Evolutionary conservation across 2,113 vertebrate species (phyloP).

Genomic region (Brachyistius frenatus): DNA sequence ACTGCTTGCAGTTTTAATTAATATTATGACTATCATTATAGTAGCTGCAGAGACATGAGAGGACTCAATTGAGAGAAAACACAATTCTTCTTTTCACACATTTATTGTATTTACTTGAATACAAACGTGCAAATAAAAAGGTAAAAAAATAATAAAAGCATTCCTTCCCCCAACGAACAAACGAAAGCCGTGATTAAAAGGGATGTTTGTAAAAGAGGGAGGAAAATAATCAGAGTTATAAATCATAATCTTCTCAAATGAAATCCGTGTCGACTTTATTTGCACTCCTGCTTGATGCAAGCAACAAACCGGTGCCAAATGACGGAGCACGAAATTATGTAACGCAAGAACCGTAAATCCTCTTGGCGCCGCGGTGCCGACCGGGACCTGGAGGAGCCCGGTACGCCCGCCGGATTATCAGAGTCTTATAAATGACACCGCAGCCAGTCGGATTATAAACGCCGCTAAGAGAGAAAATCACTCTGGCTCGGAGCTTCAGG

Average conservation of each 20-base stretch:
- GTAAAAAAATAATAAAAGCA: not conserved
- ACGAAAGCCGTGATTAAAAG: not conserved
- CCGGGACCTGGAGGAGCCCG: slow-evolving; percentile 35
- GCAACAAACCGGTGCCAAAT: slow-evolving; percentile 20
- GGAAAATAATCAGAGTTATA: not conserved
- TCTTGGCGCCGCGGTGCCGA: not conserved
- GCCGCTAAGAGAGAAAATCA: not conserved
- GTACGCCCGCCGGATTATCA: slow-evolving; percentile 40
- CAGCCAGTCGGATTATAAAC: slow-evolving; percentile 20
- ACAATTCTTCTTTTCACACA: slow-evolving; percentile 1
- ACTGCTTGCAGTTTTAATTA: no score
- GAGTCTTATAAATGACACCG: not conserved
- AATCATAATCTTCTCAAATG: slow-evolving; percentile 4
- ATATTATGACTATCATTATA: no score
- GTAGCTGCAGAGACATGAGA: no score
- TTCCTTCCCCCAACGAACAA: not conserved
- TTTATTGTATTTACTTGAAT: slow-evolving; percentile 51
- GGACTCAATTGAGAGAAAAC: no score
- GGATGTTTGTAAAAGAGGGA: not conserved
- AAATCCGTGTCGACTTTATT: not conserved
- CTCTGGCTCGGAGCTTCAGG: slow-evolving; percentile 65
- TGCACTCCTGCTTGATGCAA: slow-evolving; percentile 59
- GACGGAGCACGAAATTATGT: slow-evolving; percentile 35
- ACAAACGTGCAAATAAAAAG: slow-evolving; percentile 32
- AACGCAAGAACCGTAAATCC: slow-evolving; percentile 47